Percentiles rank a stretch among this genome's conserved stretches.
Conservation (phyloP, 1,140 invertebrate species). For the Meloidogyne floridensis region DNA sequence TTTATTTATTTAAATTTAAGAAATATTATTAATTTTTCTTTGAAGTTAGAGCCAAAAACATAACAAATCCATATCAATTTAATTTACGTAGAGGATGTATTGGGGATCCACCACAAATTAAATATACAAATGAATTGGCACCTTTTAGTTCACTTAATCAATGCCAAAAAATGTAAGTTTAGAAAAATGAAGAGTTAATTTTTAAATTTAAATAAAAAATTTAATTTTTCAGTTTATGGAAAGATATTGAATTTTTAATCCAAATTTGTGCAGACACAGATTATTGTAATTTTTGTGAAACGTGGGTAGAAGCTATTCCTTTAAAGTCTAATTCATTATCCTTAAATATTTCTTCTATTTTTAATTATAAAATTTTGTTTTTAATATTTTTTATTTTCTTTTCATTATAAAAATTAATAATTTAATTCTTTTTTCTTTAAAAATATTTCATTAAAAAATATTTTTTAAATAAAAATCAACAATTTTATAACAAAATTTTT, state of each 20-base stretch:
- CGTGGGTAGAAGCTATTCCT: constrained; percentile 9
- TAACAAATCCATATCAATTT: constrained; percentile 15
- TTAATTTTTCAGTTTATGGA: constrained; percentile 15
- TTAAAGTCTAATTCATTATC: not conserved
- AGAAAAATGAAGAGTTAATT: not conserved
- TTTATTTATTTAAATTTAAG: not conserved
- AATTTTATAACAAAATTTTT: not conserved
- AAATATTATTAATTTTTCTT: constrained; percentile 1
- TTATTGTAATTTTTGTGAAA: constrained; percentile 28
- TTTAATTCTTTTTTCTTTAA: not conserved
- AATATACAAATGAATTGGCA: constrained; percentile 18
- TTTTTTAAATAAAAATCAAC: not conserved
- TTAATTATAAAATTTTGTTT: not conserved
- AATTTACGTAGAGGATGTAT: constrained; percentile 23
- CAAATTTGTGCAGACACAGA: constrained; percentile 25
- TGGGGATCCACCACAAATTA: constrained; percentile 11
- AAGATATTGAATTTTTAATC: constrained; percentile 26
- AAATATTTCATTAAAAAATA: not conserved
- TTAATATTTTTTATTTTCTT: not conserved
- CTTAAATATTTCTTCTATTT: not conserved
- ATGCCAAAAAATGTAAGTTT: constrained; percentile 18
- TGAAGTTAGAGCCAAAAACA: constrained; percentile 22
- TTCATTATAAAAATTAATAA: too few relatives aligned
- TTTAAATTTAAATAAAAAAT: not conserved
- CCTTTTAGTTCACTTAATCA: constrained; percentile 29